Evolutionary conservation across 2,888 invertebrate species (phyloP).

Genomic region (Volucella zonaria): DNA sequence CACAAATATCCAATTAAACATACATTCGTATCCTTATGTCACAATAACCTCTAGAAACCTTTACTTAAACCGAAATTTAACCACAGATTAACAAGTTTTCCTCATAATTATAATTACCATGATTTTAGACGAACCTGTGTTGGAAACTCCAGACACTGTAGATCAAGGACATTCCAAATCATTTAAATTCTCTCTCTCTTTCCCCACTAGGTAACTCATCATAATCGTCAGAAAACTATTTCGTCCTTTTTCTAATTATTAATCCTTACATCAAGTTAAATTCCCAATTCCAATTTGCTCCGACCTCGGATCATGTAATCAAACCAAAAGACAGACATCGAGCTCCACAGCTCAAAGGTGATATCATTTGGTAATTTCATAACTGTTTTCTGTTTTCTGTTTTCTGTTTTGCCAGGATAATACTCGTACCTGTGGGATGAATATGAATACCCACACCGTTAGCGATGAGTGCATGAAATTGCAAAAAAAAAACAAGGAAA

Average conservation of each 20-base stretch:
- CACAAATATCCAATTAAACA: too few relatives aligned
- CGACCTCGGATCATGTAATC: slow-evolving; percentile 26
- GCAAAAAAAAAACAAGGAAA: slow-evolving; percentile 23
- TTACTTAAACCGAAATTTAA: slow-evolving; percentile 5
- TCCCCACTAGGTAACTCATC: neutral
- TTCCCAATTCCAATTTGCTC: slow-evolving; percentile 57
- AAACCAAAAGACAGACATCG: neutral
- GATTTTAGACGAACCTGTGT: slow-evolving; percentile 7
- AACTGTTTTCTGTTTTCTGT: slow-evolving; percentile 31
- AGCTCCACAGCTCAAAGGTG: slow-evolving; percentile 44
- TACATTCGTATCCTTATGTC: slow-evolving; percentile 1
- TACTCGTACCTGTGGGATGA: slow-evolving; percentile 57
- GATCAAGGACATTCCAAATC: slow-evolving; percentile 2
- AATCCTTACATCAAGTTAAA: slow-evolving; percentile 52
- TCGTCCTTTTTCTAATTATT: slow-evolving; percentile 52
- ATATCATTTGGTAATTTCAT: slow-evolving; percentile 59
- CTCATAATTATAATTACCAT: slow-evolving; percentile 24
- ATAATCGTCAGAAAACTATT: slow-evolving; percentile 34
- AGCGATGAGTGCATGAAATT: slow-evolving; percentile 13
- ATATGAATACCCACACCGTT: slow-evolving; percentile 13
- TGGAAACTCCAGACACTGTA: neutral
- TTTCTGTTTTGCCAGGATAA: slow-evolving; percentile 33
- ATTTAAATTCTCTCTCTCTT: slow-evolving; percentile 4
- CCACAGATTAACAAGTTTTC: slow-evolving; percentile 10
- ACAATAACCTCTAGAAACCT: neutral